phyloP scores from a whole-genome alignment of 1,140 invertebrate genomes.

The Temnothorax nylanderi region DNA sequence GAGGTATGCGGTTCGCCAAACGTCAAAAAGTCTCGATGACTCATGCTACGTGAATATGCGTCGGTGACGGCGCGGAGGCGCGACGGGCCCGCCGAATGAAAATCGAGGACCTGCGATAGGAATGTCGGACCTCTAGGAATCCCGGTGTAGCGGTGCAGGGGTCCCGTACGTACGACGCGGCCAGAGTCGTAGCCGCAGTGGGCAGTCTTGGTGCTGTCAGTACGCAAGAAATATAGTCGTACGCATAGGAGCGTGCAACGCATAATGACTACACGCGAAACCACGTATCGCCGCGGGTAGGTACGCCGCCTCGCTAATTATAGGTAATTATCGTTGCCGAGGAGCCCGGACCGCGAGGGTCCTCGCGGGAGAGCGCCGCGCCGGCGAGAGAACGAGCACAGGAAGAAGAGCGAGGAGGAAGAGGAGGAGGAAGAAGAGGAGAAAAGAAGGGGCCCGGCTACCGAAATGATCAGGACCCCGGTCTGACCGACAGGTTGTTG shows the following conservation, averaged over 20 bases:
- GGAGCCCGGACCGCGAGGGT: constrained; percentile 19
- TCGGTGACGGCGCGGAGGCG: background rate
- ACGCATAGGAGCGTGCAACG: constrained; percentile 71
- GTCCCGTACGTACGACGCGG: constrained; percentile 17
- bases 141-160: constrained; percentile 35
- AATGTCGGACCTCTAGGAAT: constrained; percentile 45
- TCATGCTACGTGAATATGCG: constrained; percentile 10
- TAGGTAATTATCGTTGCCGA: constrained; percentile 69
- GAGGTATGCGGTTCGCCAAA: background rate
- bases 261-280: constrained; percentile 71
- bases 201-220: constrained; percentile 70
- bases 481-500: constrained; percentile 47
- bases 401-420: background rate
- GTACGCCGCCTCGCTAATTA: constrained; percentile 68
- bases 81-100: background rate
- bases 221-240: constrained; percentile 75
- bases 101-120: constrained; percentile 37
- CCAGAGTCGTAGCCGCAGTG: constrained; percentile 62
- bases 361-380: constrained; percentile 29
- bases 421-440: background rate
- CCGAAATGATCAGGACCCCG: constrained; percentile 58
- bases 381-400: background rate
- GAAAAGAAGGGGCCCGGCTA: constrained; percentile 50
- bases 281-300: constrained; percentile 69
- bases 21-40: constrained; percentile 7